Conservation (phyloP, 2,113 vertebrate species). For the Nothoprocta pentlandii region DNA sequence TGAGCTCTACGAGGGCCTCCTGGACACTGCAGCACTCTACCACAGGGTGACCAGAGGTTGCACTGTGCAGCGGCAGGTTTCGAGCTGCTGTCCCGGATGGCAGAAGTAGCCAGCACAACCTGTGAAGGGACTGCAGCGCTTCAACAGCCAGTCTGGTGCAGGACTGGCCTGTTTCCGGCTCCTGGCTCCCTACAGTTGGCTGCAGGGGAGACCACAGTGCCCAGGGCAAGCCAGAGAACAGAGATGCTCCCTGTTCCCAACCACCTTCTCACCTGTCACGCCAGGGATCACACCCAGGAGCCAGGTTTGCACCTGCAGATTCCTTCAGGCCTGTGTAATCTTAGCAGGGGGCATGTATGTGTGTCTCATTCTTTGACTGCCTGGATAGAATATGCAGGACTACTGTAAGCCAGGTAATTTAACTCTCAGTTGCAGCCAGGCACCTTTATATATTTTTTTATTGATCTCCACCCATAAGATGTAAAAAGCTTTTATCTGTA, state of each 20-base stretch:
- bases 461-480: neutral
- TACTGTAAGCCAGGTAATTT: neutral
- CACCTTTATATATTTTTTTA: neutral
- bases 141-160: neutral
- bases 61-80: neutral
- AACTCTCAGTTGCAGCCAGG: neutral
- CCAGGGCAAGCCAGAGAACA: accelerated
- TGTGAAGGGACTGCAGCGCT: neutral
- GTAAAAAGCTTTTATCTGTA: neutral
- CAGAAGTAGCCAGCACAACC: neutral
- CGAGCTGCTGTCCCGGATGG: neutral
- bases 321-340: neutral
- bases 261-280: neutral
- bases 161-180: neutral
- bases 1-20: neutral
- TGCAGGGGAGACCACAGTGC: neutral
- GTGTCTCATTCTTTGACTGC: neutral
- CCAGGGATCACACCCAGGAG: neutral
- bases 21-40: neutral
- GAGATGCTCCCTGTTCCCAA: neutral
- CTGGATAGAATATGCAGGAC: neutral
- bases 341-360: neutral
- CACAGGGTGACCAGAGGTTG: neutral
- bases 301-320: neutral
- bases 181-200: neutral